A percentile compares a stretch with the other conserved stretches of the same genome.
These are phyloP conservation scores for Gymnarchus niloticus DNA, from an alignment of 2,113 vertebrate species.

Conservation along the genomic window DNA sequence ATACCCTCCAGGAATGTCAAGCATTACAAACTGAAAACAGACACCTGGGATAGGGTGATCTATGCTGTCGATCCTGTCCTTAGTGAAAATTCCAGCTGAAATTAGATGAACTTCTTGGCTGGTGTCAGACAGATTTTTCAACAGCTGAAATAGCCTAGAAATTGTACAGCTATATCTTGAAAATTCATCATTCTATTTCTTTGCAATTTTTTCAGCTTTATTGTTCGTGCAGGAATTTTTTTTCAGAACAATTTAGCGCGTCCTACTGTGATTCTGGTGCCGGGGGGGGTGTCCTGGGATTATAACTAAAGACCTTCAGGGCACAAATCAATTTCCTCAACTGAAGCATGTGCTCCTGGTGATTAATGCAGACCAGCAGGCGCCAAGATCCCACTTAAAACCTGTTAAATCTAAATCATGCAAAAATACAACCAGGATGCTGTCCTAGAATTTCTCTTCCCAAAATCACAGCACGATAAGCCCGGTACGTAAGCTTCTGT, in stretches of 20 bases:
- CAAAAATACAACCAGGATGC: no score
- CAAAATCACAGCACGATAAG: no score
- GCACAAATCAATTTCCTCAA: not conserved
- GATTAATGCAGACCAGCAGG: not conserved
- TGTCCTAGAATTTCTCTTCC: no score
- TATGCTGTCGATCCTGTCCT: not conserved
- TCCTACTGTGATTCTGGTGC: not conserved
- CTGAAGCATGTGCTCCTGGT: not conserved
- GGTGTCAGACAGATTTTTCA: not conserved
- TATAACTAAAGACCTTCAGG: not conserved
- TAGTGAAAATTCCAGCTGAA: not conserved
- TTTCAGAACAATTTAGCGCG: not conserved
- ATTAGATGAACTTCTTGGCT: not conserved
- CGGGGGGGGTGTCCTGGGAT: not conserved
- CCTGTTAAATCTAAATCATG: no score
- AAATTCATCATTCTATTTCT: not conserved
- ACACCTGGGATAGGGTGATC: not conserved
- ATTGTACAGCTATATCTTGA: no score
- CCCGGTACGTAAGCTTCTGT: no score
- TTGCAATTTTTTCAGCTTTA: not conserved
- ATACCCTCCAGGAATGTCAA: no score
- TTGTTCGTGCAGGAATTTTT: not conserved
- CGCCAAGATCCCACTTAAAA: not conserved
- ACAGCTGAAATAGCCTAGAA: not conserved
- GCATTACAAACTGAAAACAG: not conserved